Conservation (phyloP, 2,797 vertebrate genomes). For the Malurus splendens region DNA sequence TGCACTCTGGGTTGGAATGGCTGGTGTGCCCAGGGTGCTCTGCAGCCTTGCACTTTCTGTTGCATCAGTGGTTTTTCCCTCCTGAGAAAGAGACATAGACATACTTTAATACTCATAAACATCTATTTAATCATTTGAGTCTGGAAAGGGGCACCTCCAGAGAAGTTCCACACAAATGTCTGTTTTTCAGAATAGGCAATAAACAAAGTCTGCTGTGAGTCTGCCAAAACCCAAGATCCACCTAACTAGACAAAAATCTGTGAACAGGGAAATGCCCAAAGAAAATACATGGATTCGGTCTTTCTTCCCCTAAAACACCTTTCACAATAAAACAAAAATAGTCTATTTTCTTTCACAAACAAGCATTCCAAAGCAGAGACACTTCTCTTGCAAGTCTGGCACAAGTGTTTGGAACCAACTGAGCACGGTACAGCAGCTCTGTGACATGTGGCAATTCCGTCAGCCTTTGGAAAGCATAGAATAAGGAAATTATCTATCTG, state of each 20-base stretch:
- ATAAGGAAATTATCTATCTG: neutral
- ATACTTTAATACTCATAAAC: slow-evolving; percentile 4
- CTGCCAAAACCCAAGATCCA: neutral
- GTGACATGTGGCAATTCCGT: neutral
- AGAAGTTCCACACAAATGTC: neutral
- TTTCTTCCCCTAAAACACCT: neutral
- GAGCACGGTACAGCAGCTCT: neutral
- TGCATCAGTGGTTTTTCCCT: neutral
- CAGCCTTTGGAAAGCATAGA: neutral
- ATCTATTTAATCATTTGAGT: neutral
- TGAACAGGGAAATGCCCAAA: neutral
- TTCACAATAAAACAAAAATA: neutral
- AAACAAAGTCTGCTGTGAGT: neutral
- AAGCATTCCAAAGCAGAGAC: neutral
- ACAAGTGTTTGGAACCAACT: neutral
- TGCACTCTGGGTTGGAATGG: neutral
- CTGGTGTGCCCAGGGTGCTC: neutral
- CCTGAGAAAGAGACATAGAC: neutral
- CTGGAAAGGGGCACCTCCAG: slow-evolving; percentile 2
- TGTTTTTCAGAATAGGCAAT: neutral
- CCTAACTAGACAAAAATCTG: neutral
- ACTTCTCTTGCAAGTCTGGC: neutral
- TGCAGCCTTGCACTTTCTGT: neutral
- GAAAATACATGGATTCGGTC: neutral
- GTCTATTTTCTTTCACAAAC: neutral